Percentiles rank a stretch among this genome's conserved stretches.
Conservation (phyloP, 2,888 invertebrate genomes). For the Drosophila quasianomalipes region DNA sequence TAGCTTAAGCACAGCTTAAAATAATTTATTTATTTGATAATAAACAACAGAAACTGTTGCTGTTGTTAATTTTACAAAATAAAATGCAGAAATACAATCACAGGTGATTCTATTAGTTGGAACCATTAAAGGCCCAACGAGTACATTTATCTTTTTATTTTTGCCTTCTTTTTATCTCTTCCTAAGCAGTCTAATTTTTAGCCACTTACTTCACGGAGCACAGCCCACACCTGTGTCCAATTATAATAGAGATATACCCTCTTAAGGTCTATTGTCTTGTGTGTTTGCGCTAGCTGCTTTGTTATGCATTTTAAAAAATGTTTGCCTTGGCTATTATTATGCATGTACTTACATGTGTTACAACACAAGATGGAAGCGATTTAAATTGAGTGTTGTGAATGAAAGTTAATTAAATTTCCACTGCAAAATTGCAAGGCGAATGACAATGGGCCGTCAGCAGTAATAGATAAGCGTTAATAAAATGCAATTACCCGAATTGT, state of each 20-base stretch:
- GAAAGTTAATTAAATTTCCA: conserved; percentile 52
- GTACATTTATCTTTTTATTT: conserved; percentile 60
- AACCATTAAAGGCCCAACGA: conserved; percentile 47
- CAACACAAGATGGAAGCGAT: neutral
- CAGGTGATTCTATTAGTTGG: conserved; percentile 11
- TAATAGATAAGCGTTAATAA: conserved; percentile 68
- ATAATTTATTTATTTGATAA: neutral
- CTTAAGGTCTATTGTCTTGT: conserved; percentile 17
- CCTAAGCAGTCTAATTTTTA: conserved; percentile 34
- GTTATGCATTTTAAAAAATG: conserved; percentile 26
- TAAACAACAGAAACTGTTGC: neutral
- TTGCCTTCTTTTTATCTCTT: neutral
- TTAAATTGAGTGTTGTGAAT: conserved; percentile 11
- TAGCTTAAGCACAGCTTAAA: neutral
- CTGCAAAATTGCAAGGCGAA: conserved; percentile 36
- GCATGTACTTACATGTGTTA: conserved; percentile 40
- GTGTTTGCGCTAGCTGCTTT: conserved; percentile 31
- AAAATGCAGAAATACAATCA: neutral
- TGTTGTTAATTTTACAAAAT: neutral
- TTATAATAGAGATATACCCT: conserved; percentile 10
- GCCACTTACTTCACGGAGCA: conserved; percentile 27
- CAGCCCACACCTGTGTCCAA: conserved; percentile 63
- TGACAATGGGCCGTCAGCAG: conserved; percentile 37
- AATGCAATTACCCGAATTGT: conserved; percentile 66
- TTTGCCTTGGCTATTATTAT: conserved; percentile 31